Conservation (phyloP, 2,888 invertebrate genomes). For the Parnassius orleans region DNA sequence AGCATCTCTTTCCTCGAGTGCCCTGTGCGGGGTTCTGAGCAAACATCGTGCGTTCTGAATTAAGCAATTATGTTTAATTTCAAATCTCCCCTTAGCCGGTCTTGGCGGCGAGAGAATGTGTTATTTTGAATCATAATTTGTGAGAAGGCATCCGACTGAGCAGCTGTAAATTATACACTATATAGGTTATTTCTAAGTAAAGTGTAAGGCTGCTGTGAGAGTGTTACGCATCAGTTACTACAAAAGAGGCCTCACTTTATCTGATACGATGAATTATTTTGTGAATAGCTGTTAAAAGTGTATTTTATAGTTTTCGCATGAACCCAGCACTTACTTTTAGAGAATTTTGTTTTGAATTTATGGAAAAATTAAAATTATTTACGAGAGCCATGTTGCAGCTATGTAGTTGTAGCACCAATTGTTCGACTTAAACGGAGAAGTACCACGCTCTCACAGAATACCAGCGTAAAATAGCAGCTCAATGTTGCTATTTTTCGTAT, state of each 20-base stretch:
- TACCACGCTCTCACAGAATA: too few species aligned
- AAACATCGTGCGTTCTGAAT: constrained; percentile 71
- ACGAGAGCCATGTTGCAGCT: too few species aligned
- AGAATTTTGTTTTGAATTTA: too few species aligned
- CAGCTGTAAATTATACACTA: constrained; percentile 76
- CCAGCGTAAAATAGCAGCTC: too few species aligned
- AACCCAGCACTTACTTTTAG: too few species aligned
- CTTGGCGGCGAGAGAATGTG: constrained; percentile 71
- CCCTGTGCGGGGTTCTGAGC: constrained; percentile 62
- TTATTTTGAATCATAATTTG: constrained; percentile 80
- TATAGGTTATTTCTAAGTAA: constrained; percentile 57
- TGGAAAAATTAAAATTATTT: too few species aligned
- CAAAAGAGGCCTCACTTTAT: neutral
- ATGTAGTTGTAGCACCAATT: too few species aligned
- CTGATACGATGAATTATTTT: neutral
- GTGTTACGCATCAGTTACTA: constrained; percentile 38
- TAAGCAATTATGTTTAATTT: constrained; percentile 81
- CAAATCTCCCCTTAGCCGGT: constrained; percentile 70
- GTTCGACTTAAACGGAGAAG: too few species aligned
- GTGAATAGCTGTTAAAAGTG: too few species aligned
- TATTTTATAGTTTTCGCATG: too few species aligned
- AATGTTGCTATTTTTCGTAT: too few species aligned
- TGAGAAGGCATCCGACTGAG: constrained; percentile 76
- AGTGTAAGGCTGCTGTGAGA: constrained; percentile 46
- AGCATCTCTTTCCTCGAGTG: constrained; percentile 45